Evolutionary conservation across 2,888 invertebrate species (phyloP), one percentile per base, ranked within the genome.

Genomic region (Eupelmus urozonus): DNA sequence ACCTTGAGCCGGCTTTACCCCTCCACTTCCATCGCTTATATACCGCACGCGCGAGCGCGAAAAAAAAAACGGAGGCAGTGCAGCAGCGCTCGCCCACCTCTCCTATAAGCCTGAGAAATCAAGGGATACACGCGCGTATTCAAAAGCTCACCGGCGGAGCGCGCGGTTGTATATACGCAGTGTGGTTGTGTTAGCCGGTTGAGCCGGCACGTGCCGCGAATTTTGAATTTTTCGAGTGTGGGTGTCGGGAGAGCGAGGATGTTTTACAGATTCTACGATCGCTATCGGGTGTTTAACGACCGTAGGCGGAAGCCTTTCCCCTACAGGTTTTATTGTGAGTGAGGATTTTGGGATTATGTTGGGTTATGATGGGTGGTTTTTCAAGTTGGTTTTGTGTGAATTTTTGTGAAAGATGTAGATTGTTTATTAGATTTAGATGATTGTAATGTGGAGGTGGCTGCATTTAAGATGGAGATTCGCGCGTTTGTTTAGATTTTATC

Each of bases 251-350:
- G 18, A 1, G 51, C 42, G n/a, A 71, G 76, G 72, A 90, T 89
- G 89, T 86, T 85, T 85, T 89, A 89, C 82, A 85, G 89, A 86
- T 89, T 89, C 79, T 89, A 88, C 91, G 89, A 88, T 85, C 87
- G 88, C 75, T 87, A 90, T 88, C 87, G 91, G 87, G 89, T 88
- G 80, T 87, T 88, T 84, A 86, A 88, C 81, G 88, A 89, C 40
- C 86, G 86, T 16, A 84, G 86, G 11, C 81, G 81, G 20, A 84
- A 85, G 23, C 84, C 85, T 29, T 89, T 89, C 78, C 89, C 89
- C 18, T 89, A 85, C 80, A 84, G 86, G 82, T 88, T 89, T 81
- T 87, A 88, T 72, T 89, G 89, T 89, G 84, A 89, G 89, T 88
- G 51, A 40, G 5, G n/a, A 49, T 53, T 7, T 20, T 1, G 4